These are phyloP conservation scores for Morpho deidamia DNA, from an alignment of 2,888 invertebrate genomes.

Conservation along the genomic window DNA sequence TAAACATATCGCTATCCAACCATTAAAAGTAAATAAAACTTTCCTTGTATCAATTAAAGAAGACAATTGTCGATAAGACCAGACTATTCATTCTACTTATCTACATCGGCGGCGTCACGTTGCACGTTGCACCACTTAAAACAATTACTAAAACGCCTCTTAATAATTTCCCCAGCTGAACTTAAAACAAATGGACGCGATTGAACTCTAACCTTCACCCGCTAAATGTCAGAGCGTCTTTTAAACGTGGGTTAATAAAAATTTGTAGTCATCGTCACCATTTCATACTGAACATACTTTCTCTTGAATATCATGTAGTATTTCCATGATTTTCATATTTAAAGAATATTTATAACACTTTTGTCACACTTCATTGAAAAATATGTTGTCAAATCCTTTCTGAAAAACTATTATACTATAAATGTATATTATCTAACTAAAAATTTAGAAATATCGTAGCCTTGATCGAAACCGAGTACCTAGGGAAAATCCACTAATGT, in stretches of 20 bases:
- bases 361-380: no score
- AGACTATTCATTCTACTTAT: slow-evolving; percentile 5
- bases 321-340: neutral
- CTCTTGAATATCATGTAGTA: slow-evolving; percentile 5
- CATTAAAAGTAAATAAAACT: slow-evolving; percentile 6
- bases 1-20: neutral
- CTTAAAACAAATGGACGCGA: slow-evolving; percentile 10
- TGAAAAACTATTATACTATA: no score
- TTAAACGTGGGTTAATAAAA: slow-evolving; percentile 46
- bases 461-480: no score
- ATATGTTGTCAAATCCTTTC: no score
- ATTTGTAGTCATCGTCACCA: slow-evolving; percentile 28
- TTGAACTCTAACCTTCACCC: slow-evolving; percentile 31
- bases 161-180: neutral
- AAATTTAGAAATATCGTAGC: no score
- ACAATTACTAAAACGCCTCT: slow-evolving; percentile 6
- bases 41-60: slow-evolving; percentile 8
- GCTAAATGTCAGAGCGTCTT: slow-evolving; percentile 43
- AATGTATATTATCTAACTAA: no score
- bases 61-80: slow-evolving; percentile 3
- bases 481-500: no score
- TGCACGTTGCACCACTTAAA: slow-evolving; percentile 4
- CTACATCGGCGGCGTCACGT: neutral
- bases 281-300: slow-evolving; percentile 21
- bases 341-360: no score